These are phyloP conservation scores for Rafetus swinhoei DNA, from an alignment of 2,113 vertebrate species.

Conservation along the genomic window DNA sequence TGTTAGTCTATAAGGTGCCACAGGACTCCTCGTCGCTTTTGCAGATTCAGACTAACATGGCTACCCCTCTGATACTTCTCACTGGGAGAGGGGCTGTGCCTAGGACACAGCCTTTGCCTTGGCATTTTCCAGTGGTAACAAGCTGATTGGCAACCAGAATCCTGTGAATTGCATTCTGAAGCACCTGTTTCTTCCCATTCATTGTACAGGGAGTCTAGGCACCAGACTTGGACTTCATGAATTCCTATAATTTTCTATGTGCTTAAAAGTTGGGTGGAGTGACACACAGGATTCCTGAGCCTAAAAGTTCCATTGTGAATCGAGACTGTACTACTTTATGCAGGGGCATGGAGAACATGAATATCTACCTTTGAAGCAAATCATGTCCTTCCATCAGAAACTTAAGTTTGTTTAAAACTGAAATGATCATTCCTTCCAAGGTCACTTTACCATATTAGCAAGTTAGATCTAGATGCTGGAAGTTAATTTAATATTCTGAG, in stretches of 20 bases:
- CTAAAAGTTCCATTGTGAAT: not conserved
- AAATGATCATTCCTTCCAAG: constrained; percentile 58
- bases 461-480: not conserved
- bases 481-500: constrained; percentile 74
- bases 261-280: not conserved
- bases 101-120: not conserved
- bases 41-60: too few relatives aligned
- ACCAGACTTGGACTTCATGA: not conserved
- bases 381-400: constrained; percentile 17
- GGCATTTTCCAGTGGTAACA: not conserved
- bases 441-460: constrained; percentile 31
- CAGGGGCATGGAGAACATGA: not conserved
- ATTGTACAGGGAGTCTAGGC: not conserved
- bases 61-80: too few relatives aligned
- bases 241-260: not conserved
- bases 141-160: not conserved
- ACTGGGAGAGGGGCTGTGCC: not conserved
- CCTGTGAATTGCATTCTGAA: not conserved
- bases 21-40: too few relatives aligned
- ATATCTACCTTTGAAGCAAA: constrained; percentile 34
- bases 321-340: not conserved
- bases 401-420: constrained; percentile 29
- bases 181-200: not conserved
- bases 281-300: not conserved
- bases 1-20: too few relatives aligned